A percentile compares a stretch with the other conserved stretches of the same genome.
These are phyloP conservation scores for Neodiprion lecontei DNA, from an alignment of 1,140 invertebrate genomes.

Conservation along the genomic window DNA sequence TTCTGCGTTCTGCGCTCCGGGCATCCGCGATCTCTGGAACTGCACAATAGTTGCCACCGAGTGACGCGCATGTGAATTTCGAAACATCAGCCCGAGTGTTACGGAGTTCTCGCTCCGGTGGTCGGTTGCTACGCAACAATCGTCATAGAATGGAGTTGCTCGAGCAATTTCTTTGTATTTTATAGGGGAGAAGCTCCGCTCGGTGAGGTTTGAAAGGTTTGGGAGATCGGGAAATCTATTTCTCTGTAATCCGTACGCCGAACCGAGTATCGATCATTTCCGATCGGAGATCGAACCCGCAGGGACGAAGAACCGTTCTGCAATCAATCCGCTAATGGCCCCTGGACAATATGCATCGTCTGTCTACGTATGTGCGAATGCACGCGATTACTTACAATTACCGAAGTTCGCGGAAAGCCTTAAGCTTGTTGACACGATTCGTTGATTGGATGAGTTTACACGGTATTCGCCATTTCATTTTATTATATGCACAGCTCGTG, in stretches of 20 bases:
- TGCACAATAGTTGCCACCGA: background rate
- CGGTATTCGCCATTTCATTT: background rate
- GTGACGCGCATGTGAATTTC: background rate
- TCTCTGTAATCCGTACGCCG: background rate
- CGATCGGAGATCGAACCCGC: too few relatives aligned
- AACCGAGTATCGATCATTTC: too few relatives aligned
- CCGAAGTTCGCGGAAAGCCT: background rate
- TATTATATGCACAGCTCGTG: background rate
- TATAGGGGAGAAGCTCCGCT: background rate
- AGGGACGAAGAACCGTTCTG: background rate
- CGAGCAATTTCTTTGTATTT: conserved; percentile 1
- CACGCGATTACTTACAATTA: background rate
- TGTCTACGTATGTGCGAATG: too few relatives aligned
- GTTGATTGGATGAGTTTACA: background rate
- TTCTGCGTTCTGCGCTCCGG: background rate
- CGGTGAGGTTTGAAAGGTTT: background rate
- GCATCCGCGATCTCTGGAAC: background rate
- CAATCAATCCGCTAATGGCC: background rate
- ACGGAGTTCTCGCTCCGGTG: background rate
- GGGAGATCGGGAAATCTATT: background rate
- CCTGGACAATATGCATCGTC: background rate
- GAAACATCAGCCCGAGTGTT: background rate
- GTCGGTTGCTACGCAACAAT: conserved; percentile 1
- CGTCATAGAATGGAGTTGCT: background rate
- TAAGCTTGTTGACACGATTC: background rate